Evolutionary conservation across 2,888 invertebrate genomes (phyloP).

Genomic region (Atrina japonica): DNA sequence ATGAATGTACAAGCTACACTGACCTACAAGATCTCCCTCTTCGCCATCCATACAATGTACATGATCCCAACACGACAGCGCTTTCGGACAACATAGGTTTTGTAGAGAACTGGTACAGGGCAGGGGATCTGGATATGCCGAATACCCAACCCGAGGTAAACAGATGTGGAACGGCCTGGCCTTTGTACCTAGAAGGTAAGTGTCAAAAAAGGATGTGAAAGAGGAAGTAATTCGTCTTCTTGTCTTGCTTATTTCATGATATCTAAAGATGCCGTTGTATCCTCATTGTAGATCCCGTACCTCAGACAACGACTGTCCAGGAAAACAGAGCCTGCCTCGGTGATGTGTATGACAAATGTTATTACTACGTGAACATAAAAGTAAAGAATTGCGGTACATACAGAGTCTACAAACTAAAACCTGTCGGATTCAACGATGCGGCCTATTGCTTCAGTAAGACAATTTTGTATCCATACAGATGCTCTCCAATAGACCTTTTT

Average conservation of each 20-base stretch:
- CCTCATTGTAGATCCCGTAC: no score
- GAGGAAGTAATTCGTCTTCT: no score
- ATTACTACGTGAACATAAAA: not conserved
- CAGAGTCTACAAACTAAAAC: conserved; percentile 6
- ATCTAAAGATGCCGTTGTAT: no score
- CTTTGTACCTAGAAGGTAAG: conserved; percentile 2
- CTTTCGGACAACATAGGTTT: not conserved
- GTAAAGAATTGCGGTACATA: conserved; percentile 15
- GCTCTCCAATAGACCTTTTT: no score
- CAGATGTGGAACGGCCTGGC: conserved; percentile 9
- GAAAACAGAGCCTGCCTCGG: conserved; percentile 7
- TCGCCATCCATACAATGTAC: no score
- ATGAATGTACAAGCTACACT: no score
- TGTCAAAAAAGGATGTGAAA: no score
- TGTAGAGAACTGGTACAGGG: conserved; percentile 1
- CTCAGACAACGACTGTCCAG: no score
- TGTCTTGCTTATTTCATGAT: no score
- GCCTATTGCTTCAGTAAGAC: conserved; percentile 13
- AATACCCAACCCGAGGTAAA: not conserved
- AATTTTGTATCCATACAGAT: no score
- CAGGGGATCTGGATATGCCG: conserved; percentile 11
- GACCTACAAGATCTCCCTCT: no score
- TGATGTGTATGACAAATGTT: conserved; percentile 1
- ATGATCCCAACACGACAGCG: no score
- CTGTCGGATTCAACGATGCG: not conserved